Evolutionary conservation across 2,113 vertebrate genomes (phyloP), one percentile per base, ranked within the genome.

Genomic region (Pelmatolapia mariae): DNA sequence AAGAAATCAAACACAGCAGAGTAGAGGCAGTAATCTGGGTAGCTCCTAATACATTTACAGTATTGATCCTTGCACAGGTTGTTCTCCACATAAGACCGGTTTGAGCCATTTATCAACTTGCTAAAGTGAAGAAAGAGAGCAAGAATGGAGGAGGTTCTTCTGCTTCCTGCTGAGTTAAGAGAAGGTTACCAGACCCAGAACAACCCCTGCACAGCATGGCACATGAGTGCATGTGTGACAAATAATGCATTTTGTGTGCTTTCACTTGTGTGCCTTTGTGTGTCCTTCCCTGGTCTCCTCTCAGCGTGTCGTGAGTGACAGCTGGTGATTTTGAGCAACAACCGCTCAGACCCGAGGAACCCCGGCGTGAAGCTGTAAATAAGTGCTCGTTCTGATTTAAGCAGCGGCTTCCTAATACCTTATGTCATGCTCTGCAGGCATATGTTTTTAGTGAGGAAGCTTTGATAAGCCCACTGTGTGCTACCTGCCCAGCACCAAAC

Each of bases 261-360:
- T 87, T 81, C 10, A 31, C 61, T 29, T 57, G 53, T 63, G 11
- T 82, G 81, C 85, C 16, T 80, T 71, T 92, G 52, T 82, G 80
- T 82, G 87, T 92, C 87, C 80, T 68, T 78, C 45, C 86, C 80
- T 81, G 6, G 80, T 86, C 81, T 88, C 63, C 85, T 89, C 92
- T 81, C 92, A 93, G 92, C 90, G 71, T 89, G 93, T 2, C 36
- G 63, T 85, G 90, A 93, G 84, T 91, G 93, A 86, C 94, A 95
- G 91, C 91, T 93, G 92, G 91, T 94, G 93, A 93, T 94, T 95
- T 92, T 89, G 29, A 88, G 88, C 83, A 86, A 80, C 88, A 89
- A 90, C 91, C 82, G 87, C 73, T 92, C 71, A 22, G 91, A 87
- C 84, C 79, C 43, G 79, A 86, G 90, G 82, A 90, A 80, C 85